Conservation (phyloP, 2,797 vertebrate genomes). For the Myiotriccus ornatus region DNA sequence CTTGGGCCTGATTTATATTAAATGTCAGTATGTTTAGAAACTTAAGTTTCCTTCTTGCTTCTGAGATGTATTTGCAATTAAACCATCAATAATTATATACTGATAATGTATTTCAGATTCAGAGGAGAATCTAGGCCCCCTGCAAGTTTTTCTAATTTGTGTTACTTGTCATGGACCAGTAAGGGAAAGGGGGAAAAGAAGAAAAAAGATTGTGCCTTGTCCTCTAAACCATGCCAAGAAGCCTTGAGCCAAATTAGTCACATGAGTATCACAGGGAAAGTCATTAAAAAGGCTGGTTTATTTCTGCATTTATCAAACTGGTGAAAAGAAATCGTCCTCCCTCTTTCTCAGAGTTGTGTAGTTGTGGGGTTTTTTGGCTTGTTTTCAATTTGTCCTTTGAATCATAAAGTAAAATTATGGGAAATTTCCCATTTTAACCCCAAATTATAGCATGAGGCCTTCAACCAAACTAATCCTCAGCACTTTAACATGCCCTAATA, state of each 20-base stretch:
- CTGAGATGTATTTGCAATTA: not conserved
- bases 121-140: not conserved
- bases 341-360: not conserved
- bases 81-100: not conserved
- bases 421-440: not conserved
- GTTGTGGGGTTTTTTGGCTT: not conserved
- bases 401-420: not conserved
- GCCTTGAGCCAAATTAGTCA: not conserved
- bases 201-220: not conserved
- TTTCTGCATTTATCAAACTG: not conserved
- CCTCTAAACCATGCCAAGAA: not conserved
- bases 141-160: not conserved
- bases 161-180: not conserved
- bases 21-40: not conserved
- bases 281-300: not conserved
- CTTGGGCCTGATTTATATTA: not conserved
- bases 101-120: not conserved
- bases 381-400: not conserved
- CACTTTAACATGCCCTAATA: not conserved
- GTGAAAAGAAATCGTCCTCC: not conserved
- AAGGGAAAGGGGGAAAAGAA: not conserved
- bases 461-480: not conserved
- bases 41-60: not conserved
- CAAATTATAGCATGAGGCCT: not conserved
- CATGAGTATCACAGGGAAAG: not conserved